Base-by-base conservation (phyloP, 2,888 invertebrate species). In the Ryuthela nishihirai region DNA sequence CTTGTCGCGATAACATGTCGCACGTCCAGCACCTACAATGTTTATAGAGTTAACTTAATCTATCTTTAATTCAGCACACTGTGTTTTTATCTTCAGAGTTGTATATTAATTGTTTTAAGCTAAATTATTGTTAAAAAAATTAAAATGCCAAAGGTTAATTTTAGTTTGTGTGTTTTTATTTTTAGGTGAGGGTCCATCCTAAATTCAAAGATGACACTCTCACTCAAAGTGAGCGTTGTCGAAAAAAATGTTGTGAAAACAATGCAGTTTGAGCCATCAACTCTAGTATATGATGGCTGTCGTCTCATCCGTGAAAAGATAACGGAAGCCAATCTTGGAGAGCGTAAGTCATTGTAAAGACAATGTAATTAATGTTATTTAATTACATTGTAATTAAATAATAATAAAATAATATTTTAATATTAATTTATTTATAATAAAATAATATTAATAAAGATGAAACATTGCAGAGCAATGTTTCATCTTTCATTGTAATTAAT, bases 251-350 rank as follows among this genome's bases (percentile, higher is more conserved):
- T 92, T 72, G 91, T 91, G 73, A 98, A 98, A 81, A 95, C 93
- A 69, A 94, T 99, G 80, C 94, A 97, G 78, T 98, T 98, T 77
- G 93, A 95, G 76, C 92, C 95, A 34, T 85, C 89, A 72, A 94
- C 89, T 65, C 85, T 91, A 61, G 89, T 97, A 50, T 94, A 89
- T 79, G 97, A 98, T 77, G 94, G 95, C 44, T 97, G 97, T 77
- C 83, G 87, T 72, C 84, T 93, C 73, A 95, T 98, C 72, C 79
- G 95, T 65, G 97, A 98, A 76, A 95, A 97, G 79, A 87, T 95
- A 64, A 82, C 88, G 10, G 94, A 97, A 75, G 88, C 89, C 39
- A 87, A 85, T 72, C 80, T 85, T 71, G 91, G 88, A 67, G 88
- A 92, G 79, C 86, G 94, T 95, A 76, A 56, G 46, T 32, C 7